Evolutionary conservation across 2,888 invertebrate species (phyloP).

Genomic region (Troilus luridus): DNA sequence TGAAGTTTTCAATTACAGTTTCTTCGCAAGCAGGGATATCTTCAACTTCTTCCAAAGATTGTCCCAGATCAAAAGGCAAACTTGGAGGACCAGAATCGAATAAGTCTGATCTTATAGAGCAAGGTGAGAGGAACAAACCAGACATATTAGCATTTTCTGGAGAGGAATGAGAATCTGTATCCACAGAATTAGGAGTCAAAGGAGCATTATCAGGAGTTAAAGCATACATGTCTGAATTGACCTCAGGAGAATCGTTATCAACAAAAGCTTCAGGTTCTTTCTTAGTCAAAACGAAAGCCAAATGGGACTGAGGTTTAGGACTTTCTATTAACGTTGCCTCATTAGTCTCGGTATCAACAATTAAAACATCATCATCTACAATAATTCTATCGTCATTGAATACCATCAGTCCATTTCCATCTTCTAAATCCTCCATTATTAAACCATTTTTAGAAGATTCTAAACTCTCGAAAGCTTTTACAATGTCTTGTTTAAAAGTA

Average conservation of each 20-base stretch:
- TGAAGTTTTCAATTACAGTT: constrained; percentile 58
- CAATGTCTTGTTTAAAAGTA: constrained; percentile 65
- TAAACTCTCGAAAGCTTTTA: constrained; percentile 64
- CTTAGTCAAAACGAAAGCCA: constrained; percentile 66
- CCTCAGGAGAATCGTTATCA: constrained; percentile 59
- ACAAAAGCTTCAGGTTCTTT: constrained; percentile 61
- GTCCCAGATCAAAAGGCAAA: constrained; percentile 65
- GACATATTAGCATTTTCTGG: constrained; percentile 66
- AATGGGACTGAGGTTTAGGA: constrained; percentile 66
- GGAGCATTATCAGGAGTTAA: constrained; percentile 61
- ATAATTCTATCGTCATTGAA: constrained; percentile 55
- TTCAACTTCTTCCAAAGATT: constrained; percentile 64
- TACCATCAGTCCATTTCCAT: constrained; percentile 60
- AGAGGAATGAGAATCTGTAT: constrained; percentile 63
- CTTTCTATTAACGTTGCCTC: constrained; percentile 70
- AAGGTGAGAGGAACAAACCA: constrained; percentile 66
- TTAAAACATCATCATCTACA: constrained; percentile 69
- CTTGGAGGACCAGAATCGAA: constrained; percentile 65
- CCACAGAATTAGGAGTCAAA: constrained; percentile 61
- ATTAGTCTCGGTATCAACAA: constrained; percentile 72
- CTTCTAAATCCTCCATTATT: constrained; percentile 69
- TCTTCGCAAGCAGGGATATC: constrained; percentile 61
- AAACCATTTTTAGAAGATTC: constrained; percentile 65
- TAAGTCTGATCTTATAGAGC: constrained; percentile 65
- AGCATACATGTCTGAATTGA: constrained; percentile 63